phyloP scores from a whole-genome alignment of 2,797 vertebrate genomes.

The Xenentodon cancila region DNA sequence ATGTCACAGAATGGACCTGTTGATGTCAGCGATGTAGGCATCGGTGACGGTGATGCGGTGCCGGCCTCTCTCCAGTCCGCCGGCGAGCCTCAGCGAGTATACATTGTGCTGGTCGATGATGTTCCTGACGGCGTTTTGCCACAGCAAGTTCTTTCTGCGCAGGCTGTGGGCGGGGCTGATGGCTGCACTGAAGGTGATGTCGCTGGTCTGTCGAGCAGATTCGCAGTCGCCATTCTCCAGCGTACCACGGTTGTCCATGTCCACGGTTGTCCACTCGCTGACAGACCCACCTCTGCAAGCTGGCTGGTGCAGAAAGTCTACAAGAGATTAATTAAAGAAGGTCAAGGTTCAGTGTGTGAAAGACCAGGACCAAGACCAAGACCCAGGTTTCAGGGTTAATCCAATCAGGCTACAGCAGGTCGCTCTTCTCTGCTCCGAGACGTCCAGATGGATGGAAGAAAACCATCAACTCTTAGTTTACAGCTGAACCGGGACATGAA shows the following conservation, averaged over 20 bases:
- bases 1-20: conserved; percentile 29
- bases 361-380: too few species aligned
- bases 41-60: conserved; percentile 67
- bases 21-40: conserved; percentile 71
- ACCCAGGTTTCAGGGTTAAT: conserved; percentile 16
- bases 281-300: too few species aligned
- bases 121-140: conserved; percentile 67
- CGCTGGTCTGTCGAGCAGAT: background rate
- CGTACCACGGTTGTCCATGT: too few species aligned
- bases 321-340: background rate
- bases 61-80: conserved; percentile 25
- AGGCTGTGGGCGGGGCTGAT: conserved; percentile 27
- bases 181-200: conserved; percentile 36
- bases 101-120: conserved; percentile 65
- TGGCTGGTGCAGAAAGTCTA: background rate
- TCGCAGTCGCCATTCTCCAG: conserved; percentile 32
- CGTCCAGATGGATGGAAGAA: background rate
- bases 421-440: background rate
- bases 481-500: too few species aligned
- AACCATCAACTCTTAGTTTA: too few species aligned
- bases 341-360: too few species aligned
- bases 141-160: conserved; percentile 60
- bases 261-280: too few species aligned
- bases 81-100: conserved; percentile 42
- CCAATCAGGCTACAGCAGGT: conserved; percentile 21